Percentiles rank a stretch among this genome's conserved stretches.
Conservation (phyloP, 2,797 vertebrate genomes). For the Anguilla anguilla region DNA sequence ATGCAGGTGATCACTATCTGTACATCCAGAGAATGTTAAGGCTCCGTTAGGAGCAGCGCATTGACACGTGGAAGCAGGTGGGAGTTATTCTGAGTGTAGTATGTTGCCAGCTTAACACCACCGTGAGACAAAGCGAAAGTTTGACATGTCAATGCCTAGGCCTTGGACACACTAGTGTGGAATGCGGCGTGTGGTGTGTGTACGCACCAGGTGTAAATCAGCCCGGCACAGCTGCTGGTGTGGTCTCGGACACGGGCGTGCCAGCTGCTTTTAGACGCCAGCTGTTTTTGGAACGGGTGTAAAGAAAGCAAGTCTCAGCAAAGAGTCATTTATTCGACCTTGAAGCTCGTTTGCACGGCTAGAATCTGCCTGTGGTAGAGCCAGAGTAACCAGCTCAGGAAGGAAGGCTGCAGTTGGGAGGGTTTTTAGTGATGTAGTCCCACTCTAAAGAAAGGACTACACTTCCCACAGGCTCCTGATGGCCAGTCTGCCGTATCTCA, state of each 20-base stretch:
- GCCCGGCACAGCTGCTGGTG: too few species aligned
- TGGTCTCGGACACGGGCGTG: background rate
- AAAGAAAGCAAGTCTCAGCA: background rate
- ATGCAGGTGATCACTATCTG: slow-evolving; percentile 27
- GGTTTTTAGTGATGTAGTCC: background rate
- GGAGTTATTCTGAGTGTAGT: background rate
- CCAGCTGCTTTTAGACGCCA: background rate
- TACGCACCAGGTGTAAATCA: background rate
- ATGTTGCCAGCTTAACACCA: background rate
- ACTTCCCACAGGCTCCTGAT: background rate
- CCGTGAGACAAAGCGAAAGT: background rate
- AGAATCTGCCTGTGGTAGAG: background rate
- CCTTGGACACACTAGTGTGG: background rate
- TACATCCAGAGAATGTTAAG: background rate
- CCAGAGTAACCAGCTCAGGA: too few species aligned
- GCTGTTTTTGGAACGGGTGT: background rate
- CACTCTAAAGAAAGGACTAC: background rate
- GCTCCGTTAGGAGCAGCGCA: slow-evolving; percentile 50
- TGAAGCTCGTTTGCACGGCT: background rate
- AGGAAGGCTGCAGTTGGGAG: background rate
- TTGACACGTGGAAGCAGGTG: slow-evolving; percentile 58
- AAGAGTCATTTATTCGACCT: too few species aligned
- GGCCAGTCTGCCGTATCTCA: background rate
- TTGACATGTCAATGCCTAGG: background rate
- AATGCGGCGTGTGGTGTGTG: background rate